Percentiles rank a stretch among this genome's conserved stretches.
phyloP scores from a whole-genome alignment of 2,888 invertebrate genomes.

The Acanthopleura granulata region DNA sequence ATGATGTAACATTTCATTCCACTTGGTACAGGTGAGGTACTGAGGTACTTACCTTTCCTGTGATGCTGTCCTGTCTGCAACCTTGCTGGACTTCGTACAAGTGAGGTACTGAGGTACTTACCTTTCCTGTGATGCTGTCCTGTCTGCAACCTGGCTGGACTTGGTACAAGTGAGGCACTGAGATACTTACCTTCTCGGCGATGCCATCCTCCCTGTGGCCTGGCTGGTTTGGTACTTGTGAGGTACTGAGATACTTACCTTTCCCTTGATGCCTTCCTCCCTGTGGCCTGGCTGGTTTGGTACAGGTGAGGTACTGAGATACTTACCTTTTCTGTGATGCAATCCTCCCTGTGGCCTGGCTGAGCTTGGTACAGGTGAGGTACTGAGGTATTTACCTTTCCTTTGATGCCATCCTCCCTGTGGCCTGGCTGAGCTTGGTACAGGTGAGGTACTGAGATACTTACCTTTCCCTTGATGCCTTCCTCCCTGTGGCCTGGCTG shows the following conservation, averaged over 20 bases:
- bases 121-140: conserved; percentile 83
- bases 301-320: too few relatives aligned
- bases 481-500: conserved; percentile 77
- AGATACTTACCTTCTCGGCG: conserved; percentile 80
- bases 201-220: conserved; percentile 81
- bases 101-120: too few relatives aligned
- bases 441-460: not conserved
- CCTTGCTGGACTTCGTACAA: too few relatives aligned
- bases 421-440: conserved; percentile 66
- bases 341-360: conserved; percentile 78
- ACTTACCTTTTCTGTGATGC: conserved; percentile 84
- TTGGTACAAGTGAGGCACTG: too few relatives aligned
- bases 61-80: too few relatives aligned
- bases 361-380: too few relatives aligned
- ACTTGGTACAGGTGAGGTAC: too few relatives aligned
- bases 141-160: conserved; percentile 75
- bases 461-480: conserved; percentile 82
- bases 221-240: not conserved
- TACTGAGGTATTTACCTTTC: too few relatives aligned
- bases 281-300: conserved; percentile 73
- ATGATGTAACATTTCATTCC: too few relatives aligned
- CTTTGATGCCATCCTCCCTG: conserved; percentile 82
- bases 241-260: too few relatives aligned
- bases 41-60: too few relatives aligned
- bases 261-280: conserved; percentile 83